Evolutionary conservation across 2,797 vertebrate genomes (phyloP).

Genomic region (Gadopsis marmoratus): DNA sequence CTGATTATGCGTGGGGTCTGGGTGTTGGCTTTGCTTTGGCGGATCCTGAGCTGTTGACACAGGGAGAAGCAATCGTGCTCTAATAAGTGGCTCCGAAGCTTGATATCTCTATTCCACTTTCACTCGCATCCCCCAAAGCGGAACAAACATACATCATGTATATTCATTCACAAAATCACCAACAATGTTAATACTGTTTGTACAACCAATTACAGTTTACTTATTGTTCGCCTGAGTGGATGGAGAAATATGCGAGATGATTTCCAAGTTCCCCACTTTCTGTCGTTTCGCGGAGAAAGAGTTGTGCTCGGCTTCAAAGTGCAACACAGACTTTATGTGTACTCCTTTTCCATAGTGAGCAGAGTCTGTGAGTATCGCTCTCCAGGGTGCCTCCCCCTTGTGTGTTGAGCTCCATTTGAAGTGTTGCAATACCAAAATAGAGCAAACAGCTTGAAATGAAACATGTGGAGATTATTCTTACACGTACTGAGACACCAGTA

Average conservation of each 20-base stretch:
- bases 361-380: constrained; percentile 70
- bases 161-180: constrained; percentile 67
- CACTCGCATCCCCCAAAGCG: constrained; percentile 49
- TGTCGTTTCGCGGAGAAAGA: constrained; percentile 52
- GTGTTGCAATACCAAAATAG: constrained; percentile 75
- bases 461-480: constrained; percentile 64
- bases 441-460: constrained; percentile 75
- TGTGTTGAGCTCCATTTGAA: constrained; percentile 72
- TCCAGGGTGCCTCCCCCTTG: constrained; percentile 63
- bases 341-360: constrained; percentile 62
- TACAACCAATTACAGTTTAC: constrained; percentile 64
- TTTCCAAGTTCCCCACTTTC: constrained; percentile 61
- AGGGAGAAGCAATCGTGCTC: constrained; percentile 49
- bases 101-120: constrained; percentile 55
- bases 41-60: constrained; percentile 74
- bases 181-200: constrained; percentile 68
- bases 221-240: constrained; percentile 70
- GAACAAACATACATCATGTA: constrained; percentile 58
- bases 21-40: constrained; percentile 69
- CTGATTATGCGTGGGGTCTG: constrained; percentile 61
- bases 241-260: constrained; percentile 40
- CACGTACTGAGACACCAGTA: constrained; percentile 50
- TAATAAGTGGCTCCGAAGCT: constrained; percentile 59
- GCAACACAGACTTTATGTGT: constrained; percentile 56
- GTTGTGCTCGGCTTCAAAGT: constrained; percentile 56